Percentiles rank a stretch among this genome's conserved stretches.
Conservation (phyloP, 2,888 invertebrate species). For the Helleia helle region DNA sequence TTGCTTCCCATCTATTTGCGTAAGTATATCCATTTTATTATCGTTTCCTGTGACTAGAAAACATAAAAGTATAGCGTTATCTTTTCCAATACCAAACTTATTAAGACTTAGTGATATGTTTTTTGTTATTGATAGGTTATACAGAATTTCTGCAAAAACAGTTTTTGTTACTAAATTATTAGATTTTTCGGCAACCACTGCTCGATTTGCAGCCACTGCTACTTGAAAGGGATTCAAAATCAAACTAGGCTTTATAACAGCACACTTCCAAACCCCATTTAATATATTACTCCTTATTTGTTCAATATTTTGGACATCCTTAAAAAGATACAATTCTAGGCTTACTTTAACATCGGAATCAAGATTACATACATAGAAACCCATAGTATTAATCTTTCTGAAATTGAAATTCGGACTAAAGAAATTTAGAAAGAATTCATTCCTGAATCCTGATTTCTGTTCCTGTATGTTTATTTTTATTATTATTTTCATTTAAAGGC, state of each 20-base stretch:
- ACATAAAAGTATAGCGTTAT: conserved; percentile 40
- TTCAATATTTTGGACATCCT: conserved; percentile 72
- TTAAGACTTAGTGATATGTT: conserved; percentile 80
- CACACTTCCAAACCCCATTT: conserved; percentile 73
- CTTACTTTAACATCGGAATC: conserved; percentile 54
- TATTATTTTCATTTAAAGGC: no score
- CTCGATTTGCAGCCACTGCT: conserved; percentile 79
- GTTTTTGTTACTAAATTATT: conserved; percentile 73
- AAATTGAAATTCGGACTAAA: no score
- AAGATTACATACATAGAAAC: conserved; percentile 40
- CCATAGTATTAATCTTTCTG: no score
- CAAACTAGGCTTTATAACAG: conserved; percentile 74
- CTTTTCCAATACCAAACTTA: conserved; percentile 75
- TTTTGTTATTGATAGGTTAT: conserved; percentile 78
- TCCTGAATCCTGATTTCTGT: no score
- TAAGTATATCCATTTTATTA: conserved; percentile 41
- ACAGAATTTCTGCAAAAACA: conserved; percentile 78
- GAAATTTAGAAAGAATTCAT: no score
- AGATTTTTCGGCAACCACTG: conserved; percentile 62
- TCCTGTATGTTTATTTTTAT: no score
- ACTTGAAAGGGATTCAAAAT: conserved; percentile 75
- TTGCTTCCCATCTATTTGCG: conserved; percentile 69
- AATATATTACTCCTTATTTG: conserved; percentile 69
- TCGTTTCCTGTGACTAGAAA: conserved; percentile 37
- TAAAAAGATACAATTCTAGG: conserved; percentile 68